These are phyloP conservation scores for Corbicula japonica DNA, from an alignment of 2,888 invertebrate species.

Conservation along the genomic window DNA sequence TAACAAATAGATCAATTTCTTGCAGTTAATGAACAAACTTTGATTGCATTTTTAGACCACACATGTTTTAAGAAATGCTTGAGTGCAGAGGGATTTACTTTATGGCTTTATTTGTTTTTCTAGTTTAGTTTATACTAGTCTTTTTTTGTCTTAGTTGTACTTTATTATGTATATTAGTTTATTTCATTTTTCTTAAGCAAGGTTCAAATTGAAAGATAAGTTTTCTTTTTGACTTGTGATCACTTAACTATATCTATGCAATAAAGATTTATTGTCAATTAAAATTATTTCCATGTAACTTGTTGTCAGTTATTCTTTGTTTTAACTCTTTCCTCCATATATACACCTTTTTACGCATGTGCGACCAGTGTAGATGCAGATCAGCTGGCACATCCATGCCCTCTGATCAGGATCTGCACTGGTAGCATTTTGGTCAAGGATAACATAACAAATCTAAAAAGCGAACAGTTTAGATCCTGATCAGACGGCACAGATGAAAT, in stretches of 20 bases:
- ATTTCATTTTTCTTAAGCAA: slow-evolving; percentile 37
- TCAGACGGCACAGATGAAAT: too few relatives aligned
- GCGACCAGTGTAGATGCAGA: too few relatives aligned
- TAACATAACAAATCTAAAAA: too few relatives aligned
- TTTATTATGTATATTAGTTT: slow-evolving; percentile 9
- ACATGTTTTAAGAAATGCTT: too few relatives aligned
- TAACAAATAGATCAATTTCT: too few relatives aligned
- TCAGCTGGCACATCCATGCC: too few relatives aligned
- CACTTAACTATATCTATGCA: slow-evolving; percentile 62
- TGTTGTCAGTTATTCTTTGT: not conserved
- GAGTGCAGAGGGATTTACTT: not conserved
- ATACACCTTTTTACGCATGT: too few relatives aligned
- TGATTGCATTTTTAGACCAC: too few relatives aligned
- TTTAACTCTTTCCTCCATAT: not conserved
- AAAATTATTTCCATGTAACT: slow-evolving; percentile 24
- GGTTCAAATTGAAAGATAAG: slow-evolving; percentile 16
- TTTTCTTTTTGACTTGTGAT: slow-evolving; percentile 49
- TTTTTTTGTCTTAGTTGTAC: slow-evolving; percentile 28
- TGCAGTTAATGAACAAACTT: too few relatives aligned
- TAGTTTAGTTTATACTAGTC: slow-evolving; percentile 35
- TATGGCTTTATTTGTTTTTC: not conserved
- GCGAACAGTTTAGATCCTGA: too few relatives aligned
- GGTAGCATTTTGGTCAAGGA: too few relatives aligned
- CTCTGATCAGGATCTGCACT: too few relatives aligned
- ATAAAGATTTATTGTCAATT: slow-evolving; percentile 40